Evolutionary conservation across 2,888 invertebrate genomes (phyloP).

Genomic region (Pristionchus entomophagus): DNA sequence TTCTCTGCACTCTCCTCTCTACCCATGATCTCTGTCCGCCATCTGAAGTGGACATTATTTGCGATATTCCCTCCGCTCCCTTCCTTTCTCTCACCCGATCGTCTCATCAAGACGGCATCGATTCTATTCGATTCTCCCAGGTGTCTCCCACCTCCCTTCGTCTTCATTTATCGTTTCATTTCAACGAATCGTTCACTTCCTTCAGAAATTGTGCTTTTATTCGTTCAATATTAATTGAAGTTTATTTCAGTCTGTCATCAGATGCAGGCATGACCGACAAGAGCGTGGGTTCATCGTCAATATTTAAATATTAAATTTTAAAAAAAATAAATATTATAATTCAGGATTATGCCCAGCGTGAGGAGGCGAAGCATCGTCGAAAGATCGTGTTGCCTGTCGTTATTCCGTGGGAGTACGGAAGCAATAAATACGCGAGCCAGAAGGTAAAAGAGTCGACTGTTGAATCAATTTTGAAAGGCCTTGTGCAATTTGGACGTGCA

Average conservation of each 20-base stretch:
- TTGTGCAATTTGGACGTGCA: too few relatives aligned
- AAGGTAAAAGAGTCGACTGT: constrained; percentile 49
- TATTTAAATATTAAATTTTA: not conserved
- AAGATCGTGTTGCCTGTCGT: constrained; percentile 64
- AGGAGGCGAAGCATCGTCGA: constrained; percentile 61
- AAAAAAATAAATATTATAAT: not conserved
- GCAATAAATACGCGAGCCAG: constrained; percentile 71
- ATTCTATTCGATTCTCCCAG: not conserved
- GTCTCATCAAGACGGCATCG: constrained; percentile 31
- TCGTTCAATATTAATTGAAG: not conserved
- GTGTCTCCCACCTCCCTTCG: not conserved
- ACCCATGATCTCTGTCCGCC: not conserved
- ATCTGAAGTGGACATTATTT: constrained; percentile 43
- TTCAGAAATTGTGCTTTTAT: not conserved
- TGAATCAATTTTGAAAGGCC: not conserved
- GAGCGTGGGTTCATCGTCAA: not conserved
- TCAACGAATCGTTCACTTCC: not conserved
- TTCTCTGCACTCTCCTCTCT: not conserved
- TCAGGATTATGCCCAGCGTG: constrained; percentile 62
- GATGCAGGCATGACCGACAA: not conserved
- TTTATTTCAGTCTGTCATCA: not conserved
- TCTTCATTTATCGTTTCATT: not conserved
- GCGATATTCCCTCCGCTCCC: not conserved
- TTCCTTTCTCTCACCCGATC: constrained; percentile 3
- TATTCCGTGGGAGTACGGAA: constrained; percentile 73